Evolutionary conservation across 2,888 invertebrate genomes (phyloP), one percentile per base, ranked within the genome.

Genomic region (Orthonevra nobilis): DNA sequence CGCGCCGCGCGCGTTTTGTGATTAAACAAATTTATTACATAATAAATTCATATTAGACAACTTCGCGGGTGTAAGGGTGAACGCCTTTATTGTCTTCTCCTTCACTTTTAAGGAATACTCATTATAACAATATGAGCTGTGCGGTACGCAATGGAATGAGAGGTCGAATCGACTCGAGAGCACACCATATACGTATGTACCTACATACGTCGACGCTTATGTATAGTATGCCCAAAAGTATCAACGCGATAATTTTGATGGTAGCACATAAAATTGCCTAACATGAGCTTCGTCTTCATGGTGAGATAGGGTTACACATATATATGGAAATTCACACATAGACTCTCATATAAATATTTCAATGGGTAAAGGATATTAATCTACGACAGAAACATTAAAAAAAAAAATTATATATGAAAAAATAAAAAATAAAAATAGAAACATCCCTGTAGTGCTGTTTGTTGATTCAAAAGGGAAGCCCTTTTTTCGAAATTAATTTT

Each of bases 1-100:
- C 5, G 42, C 46, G 46, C 64, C 50, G 61, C 54, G 52, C 63
- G 70, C 63, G 70, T 77, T 77, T 70, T 77, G 75, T 77, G 75
- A 77, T 77, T 77, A 77, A 77, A 70, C 63, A 70, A 77, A 77
- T 77, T 77, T 77, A 77, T 77, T 77, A 77, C 75, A 77, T 58
- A 77, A 77, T 77, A 77, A 70, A 77, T 77, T 77, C 75, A 77
- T 77, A 77, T 77, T 64, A 69, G 75, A 70, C 48, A 52, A 28
- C 63, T 26, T 77, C 70, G 64, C 75, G 75, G 70, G 75, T 64
- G 38, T 63, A 77, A 58, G 75, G 75, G 70, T 77, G 69, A 58
- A 56, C 50, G 60, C 63, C 70, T 77, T 77, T 70, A 70, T 70
- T 77, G 70, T 64, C 75, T 77, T 56, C 61, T 69, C 61, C 75